Evolutionary conservation across 2,888 invertebrate genomes (phyloP), one percentile per base, ranked within the genome.

Genomic region (Tipula unca): DNA sequence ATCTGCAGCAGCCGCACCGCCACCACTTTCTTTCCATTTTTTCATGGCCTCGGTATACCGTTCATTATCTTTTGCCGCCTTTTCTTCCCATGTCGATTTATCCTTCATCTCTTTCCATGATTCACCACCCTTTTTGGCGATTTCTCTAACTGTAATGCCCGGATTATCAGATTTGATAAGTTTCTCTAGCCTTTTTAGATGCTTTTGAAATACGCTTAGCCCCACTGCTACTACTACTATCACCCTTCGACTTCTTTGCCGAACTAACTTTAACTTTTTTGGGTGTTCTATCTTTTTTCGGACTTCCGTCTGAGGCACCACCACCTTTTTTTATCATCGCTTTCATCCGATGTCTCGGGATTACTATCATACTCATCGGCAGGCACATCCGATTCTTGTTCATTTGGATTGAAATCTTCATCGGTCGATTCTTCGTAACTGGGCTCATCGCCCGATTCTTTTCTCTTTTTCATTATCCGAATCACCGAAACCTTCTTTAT

Each of bases 61-160:
- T 89, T 96, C 96, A 90, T 98, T 99, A 1, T 95, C 94, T 89
- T 96, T 95, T 13, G 91, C 93, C 0, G 97, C 96, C 89, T 96
- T 95, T 86, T 94, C 94, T 88, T 99, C 98, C 96, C 97, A 99
- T 92, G 97, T 94, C 36, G 95, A 92, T 91, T 97, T 98, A 88
- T 97, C 96, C 88, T 95, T 95, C 29, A 98, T 89, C 87, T 95
- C 96, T 86, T 95, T 95, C 99, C 99, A 99, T 92, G 97, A 92
- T 91, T 99, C 98, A 25, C 99, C 99, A 36, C 94, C 99, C 90
- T 96, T 97, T 91, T 97, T 98, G 6, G 98, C 95, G 86, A 99
- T 93, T 89, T 99, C 99, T 0, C 97, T 97, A 39, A 99, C 93
- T 87, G 95, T 94, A 87, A 98, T 94, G n/a, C 97, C 97, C 0